Evolutionary conservation across 2,888 invertebrate genomes (phyloP).

Genomic region (Tryphoninae sp.): DNA sequence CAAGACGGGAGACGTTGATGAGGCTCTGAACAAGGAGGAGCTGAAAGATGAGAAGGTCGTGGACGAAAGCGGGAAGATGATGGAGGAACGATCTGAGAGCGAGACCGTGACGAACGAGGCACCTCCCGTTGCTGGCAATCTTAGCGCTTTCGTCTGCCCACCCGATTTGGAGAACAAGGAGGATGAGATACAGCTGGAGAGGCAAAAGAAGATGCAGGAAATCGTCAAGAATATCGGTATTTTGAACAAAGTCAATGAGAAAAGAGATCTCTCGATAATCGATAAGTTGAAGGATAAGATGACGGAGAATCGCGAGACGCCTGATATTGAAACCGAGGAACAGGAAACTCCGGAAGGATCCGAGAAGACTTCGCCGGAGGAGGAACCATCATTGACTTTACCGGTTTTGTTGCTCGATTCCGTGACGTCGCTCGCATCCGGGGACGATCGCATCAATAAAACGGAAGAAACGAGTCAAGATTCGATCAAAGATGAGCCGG

Average conservation of each 20-base stretch:
- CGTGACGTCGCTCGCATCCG: constrained; percentile 45
- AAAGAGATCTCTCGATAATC: constrained; percentile 75
- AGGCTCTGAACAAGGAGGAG: constrained; percentile 45
- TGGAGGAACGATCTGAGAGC: constrained; percentile 13
- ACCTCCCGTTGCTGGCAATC: constrained; percentile 67
- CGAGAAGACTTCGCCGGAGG: background rate
- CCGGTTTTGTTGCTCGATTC: constrained; percentile 45
- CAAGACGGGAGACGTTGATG: constrained; percentile 56
- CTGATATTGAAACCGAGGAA: constrained; percentile 23
- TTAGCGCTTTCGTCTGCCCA: constrained; percentile 79
- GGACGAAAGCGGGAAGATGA: constrained; percentile 5
- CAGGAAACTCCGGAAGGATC: constrained; percentile 6
- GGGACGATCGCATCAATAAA: background rate
- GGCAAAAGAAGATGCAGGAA: constrained; percentile 82
- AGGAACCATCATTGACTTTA: background rate
- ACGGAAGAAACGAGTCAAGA: constrained; percentile 43
- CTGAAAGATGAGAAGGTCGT: constrained; percentile 26
- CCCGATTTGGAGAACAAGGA: constrained; percentile 81
- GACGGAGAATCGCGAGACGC: constrained; percentile 67
- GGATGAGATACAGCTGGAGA: constrained; percentile 81
- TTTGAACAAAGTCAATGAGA: constrained; percentile 73
- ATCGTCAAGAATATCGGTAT: constrained; percentile 77
- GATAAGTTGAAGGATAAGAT: constrained; percentile 78
- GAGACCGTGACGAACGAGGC: constrained; percentile 30
- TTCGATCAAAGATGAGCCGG: constrained; percentile 45